phyloP scores from a whole-genome alignment of 2,113 vertebrate species.

The Asarcornis scutulata region DNA sequence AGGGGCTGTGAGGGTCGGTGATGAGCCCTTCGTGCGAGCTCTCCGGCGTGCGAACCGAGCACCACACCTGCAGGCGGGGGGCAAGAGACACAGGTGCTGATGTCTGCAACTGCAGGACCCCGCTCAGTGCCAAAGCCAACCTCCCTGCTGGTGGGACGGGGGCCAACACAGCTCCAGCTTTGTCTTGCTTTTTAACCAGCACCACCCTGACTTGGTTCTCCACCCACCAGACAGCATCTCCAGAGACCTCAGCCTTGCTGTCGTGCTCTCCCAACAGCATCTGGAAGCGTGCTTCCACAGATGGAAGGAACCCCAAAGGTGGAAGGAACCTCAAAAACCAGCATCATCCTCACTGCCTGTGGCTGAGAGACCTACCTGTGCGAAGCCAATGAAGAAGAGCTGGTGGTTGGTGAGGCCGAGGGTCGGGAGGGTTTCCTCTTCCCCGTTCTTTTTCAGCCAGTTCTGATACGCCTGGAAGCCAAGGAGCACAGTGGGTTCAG shows the following conservation, averaged over 20 bases:
- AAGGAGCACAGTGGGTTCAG: not conserved
- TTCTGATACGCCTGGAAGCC: constrained; percentile 90
- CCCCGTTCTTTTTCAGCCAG: constrained; percentile 90
- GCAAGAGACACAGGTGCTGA: accelerated
- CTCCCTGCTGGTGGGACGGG: accelerated
- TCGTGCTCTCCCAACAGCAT: not conserved
- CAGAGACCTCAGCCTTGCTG: not conserved
- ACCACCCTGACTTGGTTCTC: not conserved
- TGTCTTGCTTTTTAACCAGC: not conserved
- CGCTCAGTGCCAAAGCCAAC: accelerated
- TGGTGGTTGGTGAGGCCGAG: constrained; percentile 92
- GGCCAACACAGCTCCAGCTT: not conserved
- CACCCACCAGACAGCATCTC: not conserved
- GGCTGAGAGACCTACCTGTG: constrained; percentile 84
- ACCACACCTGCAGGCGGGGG: constrained; percentile 87
- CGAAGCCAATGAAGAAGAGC: constrained; percentile 96
- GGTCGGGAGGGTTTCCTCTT: constrained; percentile 86
- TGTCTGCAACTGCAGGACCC: accelerated
- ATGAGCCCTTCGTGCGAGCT: constrained; percentile 94
- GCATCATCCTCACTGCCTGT: not conserved
- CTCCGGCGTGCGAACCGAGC: constrained; percentile 91
- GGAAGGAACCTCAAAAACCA: not conserved
- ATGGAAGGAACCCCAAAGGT: not conserved
- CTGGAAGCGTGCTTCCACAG: not conserved
- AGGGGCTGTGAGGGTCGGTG: constrained; percentile 95